A percentile compares a stretch with the other conserved stretches of the same genome.
These are phyloP conservation scores for Tragelaphus buxtoni DNA, from an alignment of 2,113 vertebrate genomes.

Conservation along the genomic window DNA sequence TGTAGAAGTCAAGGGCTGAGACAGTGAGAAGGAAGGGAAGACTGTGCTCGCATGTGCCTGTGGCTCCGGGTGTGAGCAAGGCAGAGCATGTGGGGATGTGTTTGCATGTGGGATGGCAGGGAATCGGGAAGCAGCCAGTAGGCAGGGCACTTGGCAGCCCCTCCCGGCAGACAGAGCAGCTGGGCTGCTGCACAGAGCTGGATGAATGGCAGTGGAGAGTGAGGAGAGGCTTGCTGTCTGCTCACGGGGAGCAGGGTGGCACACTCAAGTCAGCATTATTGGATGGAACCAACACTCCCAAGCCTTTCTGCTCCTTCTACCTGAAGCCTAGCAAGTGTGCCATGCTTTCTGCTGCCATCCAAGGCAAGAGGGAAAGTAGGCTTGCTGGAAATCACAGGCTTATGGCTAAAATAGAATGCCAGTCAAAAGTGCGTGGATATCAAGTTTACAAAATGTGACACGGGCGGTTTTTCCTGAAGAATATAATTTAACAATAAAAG, in stretches of 20 bases:
- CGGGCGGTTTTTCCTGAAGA: conserved; percentile 35
- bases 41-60: conserved; percentile 49
- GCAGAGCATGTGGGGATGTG: conserved; percentile 60
- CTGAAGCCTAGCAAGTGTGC: background rate
- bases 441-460: conserved; percentile 47
- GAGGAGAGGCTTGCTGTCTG: conserved; percentile 44
- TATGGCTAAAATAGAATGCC: conserved; percentile 40
- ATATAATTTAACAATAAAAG: conserved; percentile 51
- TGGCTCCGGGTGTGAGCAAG: conserved; percentile 30
- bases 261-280: background rate
- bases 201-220: conserved; percentile 67
- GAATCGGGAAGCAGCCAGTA: conserved; percentile 71
- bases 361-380: conserved; percentile 4
- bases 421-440: conserved; percentile 33
- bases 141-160: conserved; percentile 75
- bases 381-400: conserved; percentile 34
- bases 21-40: conserved; percentile 38
- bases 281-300: background rate
- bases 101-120: conserved; percentile 71
- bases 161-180: conserved; percentile 67
- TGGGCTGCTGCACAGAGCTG: conserved; percentile 58
- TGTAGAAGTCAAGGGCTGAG: conserved; percentile 66
- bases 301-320: background rate
- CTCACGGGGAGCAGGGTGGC: background rate
- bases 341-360: background rate